Percentiles rank a stretch among this genome's conserved stretches.
These are phyloP conservation scores for Beaufortia kweichowensis DNA, from an alignment of 2,113 vertebrate species.

Conservation along the genomic window DNA sequence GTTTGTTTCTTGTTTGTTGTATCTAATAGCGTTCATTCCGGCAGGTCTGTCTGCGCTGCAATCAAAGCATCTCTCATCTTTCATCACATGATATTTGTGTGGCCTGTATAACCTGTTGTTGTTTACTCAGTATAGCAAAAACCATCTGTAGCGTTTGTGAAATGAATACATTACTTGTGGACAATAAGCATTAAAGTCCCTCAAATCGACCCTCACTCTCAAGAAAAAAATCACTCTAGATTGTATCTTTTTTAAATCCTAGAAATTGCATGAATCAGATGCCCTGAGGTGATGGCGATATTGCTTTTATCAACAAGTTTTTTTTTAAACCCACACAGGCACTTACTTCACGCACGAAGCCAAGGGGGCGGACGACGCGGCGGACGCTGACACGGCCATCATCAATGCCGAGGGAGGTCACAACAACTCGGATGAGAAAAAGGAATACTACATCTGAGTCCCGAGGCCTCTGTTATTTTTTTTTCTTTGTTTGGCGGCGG, in stretches of 20 bases:
- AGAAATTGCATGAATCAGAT: constrained; percentile 40
- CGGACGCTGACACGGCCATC: constrained; percentile 98
- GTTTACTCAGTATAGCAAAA: constrained; percentile 29
- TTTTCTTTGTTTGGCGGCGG: constrained; percentile 43
- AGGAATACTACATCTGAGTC: constrained; percentile 99
- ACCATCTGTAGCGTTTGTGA: constrained; percentile 10
- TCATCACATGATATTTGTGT: constrained; percentile 48
- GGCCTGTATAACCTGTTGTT: constrained; percentile 23
- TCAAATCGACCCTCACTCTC: constrained; percentile 46
- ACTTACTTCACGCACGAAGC: constrained; percentile 99
- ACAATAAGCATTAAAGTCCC: constrained; percentile 22
- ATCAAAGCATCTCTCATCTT: constrained; percentile 53
- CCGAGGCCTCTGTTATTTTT: constrained; percentile 75
- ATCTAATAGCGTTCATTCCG: constrained; percentile 46
- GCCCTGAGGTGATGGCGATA: constrained; percentile 7
- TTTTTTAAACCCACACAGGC: constrained; percentile 74
- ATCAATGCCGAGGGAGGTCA: constrained; percentile 99
- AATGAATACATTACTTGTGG: constrained; percentile 25
- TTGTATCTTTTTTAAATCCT: constrained; percentile 48
- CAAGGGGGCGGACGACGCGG: constrained; percentile 97
- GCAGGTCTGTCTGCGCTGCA: constrained; percentile 45
- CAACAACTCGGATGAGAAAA: constrained; percentile 98
- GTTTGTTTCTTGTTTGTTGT: constrained; percentile 10
- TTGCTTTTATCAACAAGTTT: constrained; percentile 46
- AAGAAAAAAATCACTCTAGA: constrained; percentile 47